Percentiles rank a stretch among this genome's conserved stretches.
These are phyloP conservation scores for Cylas formicarius DNA, from an alignment of 1,140 invertebrate species.

Conservation along the genomic window DNA sequence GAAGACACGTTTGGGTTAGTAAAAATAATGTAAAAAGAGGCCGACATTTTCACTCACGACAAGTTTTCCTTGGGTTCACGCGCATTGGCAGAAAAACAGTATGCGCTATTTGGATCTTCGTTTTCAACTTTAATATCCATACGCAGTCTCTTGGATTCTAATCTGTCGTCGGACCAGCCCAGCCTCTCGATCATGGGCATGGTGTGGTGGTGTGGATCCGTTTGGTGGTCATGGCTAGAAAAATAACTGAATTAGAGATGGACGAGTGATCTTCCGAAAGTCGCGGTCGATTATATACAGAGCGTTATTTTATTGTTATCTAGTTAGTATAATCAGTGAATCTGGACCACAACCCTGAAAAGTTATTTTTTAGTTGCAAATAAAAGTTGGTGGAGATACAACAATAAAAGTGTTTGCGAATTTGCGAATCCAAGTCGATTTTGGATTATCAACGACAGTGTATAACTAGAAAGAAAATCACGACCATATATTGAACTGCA, in stretches of 20 bases:
- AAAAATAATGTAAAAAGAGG: neutral
- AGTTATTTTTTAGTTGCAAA: no score
- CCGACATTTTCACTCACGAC: slow-evolving; percentile 31
- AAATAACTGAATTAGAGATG: slow-evolving; percentile 17
- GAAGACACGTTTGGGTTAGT: slow-evolving; percentile 11
- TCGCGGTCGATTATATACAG: no score
- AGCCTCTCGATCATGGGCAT: slow-evolving; percentile 30
- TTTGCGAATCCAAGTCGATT: no score
- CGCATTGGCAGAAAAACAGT: slow-evolving; percentile 38
- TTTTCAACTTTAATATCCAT: slow-evolving; percentile 60
- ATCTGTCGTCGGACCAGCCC: slow-evolving; percentile 35
- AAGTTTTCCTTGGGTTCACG: slow-evolving; percentile 35
- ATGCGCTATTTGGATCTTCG: slow-evolving; percentile 55
- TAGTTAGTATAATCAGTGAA: no score
- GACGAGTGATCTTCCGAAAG: neutral
- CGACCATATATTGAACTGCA: no score
- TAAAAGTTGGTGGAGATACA: no score
- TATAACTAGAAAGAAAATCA: no score
- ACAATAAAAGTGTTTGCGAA: no score
- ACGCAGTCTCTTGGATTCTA: slow-evolving; percentile 52
- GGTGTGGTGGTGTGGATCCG: slow-evolving; percentile 28
- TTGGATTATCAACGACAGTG: no score
- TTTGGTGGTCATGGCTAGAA: slow-evolving; percentile 36
- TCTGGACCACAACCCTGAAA: no score
- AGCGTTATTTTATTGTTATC: no score